Percentiles rank a stretch among this genome's conserved stretches.
Conservation (phyloP, 2,113 vertebrate species). For the Tachysurus vachellii region DNA sequence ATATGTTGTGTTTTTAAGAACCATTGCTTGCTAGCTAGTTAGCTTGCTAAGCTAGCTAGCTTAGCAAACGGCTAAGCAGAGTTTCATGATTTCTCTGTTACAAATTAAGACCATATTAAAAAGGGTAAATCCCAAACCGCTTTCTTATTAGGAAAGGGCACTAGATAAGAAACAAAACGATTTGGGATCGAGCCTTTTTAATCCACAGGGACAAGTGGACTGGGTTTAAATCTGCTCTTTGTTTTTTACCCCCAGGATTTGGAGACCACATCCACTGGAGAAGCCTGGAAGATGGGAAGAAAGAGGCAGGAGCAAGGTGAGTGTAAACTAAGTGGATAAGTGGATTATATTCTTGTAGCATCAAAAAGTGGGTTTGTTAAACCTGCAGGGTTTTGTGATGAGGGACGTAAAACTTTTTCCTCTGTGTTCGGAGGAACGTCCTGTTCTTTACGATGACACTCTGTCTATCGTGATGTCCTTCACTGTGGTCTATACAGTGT, state of each 20-base stretch:
- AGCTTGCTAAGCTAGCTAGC: no score
- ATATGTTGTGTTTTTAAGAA: no score
- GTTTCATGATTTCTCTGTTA: no score
- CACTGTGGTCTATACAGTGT: no score
- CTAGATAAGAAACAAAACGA: not conserved
- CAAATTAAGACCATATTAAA: not conserved
- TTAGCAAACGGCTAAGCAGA: no score
- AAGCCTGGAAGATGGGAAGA: constrained; percentile 92
- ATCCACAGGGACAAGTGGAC: not conserved
- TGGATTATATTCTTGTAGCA: no score
- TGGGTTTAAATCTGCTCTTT: not conserved
- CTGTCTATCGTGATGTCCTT: not conserved
- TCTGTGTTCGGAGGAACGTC: not conserved
- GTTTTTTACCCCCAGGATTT: constrained; percentile 79
- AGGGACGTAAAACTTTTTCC: no score
- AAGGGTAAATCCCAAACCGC: not conserved
- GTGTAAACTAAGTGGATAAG: not conserved
- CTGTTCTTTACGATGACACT: not conserved
- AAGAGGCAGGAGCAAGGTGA: constrained; percentile 91
- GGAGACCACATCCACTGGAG: constrained; percentile 97
- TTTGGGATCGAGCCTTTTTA: not conserved
- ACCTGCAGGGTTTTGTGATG: no score
- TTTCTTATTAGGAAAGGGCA: not conserved
- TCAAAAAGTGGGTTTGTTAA: not conserved
- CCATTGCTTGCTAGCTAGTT: no score